These are phyloP conservation scores for Paralichthys olivaceus DNA, from an alignment of 2,113 vertebrate genomes.

Conservation along the genomic window DNA sequence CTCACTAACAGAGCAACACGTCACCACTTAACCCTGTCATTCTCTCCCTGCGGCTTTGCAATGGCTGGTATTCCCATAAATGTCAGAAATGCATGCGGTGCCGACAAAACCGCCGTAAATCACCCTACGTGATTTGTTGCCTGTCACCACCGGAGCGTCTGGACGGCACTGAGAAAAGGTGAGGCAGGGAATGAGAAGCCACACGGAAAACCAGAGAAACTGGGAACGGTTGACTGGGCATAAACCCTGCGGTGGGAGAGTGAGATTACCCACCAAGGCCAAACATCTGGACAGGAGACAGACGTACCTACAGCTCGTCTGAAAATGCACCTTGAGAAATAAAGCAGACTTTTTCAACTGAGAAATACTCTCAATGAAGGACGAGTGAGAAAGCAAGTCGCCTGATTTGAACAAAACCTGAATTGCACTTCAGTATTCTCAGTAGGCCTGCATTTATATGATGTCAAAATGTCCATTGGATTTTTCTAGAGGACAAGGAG, in stretches of 20 bases:
- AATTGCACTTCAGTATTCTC: neutral
- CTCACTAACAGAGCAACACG: conserved; percentile 36
- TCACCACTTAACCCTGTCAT: conserved; percentile 30
- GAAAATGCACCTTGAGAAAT: conserved; percentile 1
- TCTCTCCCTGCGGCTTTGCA: conserved; percentile 48
- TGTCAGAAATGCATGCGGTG: conserved; percentile 27
- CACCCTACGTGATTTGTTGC: conserved; percentile 41
- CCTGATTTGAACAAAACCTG: neutral
- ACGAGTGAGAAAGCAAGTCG: neutral
- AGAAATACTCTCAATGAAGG: neutral
- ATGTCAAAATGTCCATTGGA: too few relatives aligned
- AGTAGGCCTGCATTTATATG: too few relatives aligned
- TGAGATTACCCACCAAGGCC: conserved; percentile 28
- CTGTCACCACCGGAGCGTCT: conserved; percentile 27
- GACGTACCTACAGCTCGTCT: conserved; percentile 23
- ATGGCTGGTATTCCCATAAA: conserved; percentile 73
- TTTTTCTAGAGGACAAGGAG: too few relatives aligned
- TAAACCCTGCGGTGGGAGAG: conserved; percentile 33
- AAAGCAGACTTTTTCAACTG: neutral
- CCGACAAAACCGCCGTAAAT: conserved; percentile 54
- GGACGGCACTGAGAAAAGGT: conserved; percentile 37
- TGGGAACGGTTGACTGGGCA: conserved; percentile 43
- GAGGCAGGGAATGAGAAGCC: conserved; percentile 17
- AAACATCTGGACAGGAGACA: conserved; percentile 55
- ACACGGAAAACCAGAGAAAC: conserved; percentile 18